phyloP scores from a whole-genome alignment of 53 echinoderm and acorn worm genomes.

The Zoroaster sp. region DNA sequence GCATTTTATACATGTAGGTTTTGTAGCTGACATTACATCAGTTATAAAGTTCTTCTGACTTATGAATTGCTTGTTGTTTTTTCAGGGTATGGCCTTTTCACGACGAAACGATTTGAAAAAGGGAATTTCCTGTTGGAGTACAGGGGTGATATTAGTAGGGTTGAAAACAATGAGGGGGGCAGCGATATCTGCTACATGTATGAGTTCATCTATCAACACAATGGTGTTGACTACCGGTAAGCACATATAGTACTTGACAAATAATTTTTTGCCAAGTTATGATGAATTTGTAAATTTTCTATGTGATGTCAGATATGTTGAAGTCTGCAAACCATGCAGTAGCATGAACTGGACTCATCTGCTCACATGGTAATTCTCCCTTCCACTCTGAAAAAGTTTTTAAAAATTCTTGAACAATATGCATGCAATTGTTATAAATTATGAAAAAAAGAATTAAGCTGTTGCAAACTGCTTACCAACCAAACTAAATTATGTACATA shows the following conservation, averaged over 20 bases:
- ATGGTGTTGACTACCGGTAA: slow-evolving; percentile 48
- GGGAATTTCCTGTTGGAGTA: slow-evolving; percentile 46
- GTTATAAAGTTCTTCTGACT: background rate
- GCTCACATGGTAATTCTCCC: no score
- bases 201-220: slow-evolving; percentile 31
- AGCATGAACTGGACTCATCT: no score
- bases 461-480: no score
- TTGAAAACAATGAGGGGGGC: background rate
- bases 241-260: background rate
- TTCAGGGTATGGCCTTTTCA: slow-evolving; percentile 56
- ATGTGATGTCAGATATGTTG: background rate
- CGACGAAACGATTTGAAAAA: slow-evolving; percentile 22
- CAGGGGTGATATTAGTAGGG: background rate
- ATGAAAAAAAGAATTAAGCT: no score
- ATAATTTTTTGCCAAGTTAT: background rate
- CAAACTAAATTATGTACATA: no score
- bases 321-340: no score
- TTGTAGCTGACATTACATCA: background rate
- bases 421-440: no score
- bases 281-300: background rate
- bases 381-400: no score
- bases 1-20: background rate
- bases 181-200: slow-evolving; percentile 14
- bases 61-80: slow-evolving; percentile 2
- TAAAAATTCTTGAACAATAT: no score